phyloP scores from a whole-genome alignment of 2,888 invertebrate species.

The Campoplex nolae region DNA sequence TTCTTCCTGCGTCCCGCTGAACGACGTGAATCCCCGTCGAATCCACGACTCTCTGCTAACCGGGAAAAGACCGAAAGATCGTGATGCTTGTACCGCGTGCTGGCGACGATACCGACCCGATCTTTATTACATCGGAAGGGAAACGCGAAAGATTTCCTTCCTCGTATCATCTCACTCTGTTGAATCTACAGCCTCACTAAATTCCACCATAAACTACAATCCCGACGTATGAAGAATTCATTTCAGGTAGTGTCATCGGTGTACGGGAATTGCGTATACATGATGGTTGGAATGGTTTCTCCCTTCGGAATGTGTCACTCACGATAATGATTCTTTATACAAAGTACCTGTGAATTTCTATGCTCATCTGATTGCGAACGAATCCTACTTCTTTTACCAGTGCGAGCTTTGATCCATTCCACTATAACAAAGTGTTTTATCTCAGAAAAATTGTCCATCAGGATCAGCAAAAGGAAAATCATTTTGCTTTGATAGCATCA shows the following conservation, averaged over 20 bases:
- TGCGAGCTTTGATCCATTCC: background rate
- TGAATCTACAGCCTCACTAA: background rate
- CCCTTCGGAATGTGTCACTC: background rate
- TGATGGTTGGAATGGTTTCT: background rate
- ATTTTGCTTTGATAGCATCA: constrained; percentile 8
- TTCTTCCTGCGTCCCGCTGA: constrained; percentile 72
- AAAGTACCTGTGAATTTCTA: background rate
- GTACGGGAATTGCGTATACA: background rate
- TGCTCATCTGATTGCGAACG: background rate
- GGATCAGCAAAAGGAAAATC: background rate
- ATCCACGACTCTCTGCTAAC: constrained; percentile 52
- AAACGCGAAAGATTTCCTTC: constrained; percentile 40
- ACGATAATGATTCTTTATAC: background rate
- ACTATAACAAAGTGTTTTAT: background rate
- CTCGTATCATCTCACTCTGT: constrained; percentile 17
- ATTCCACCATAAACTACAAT: constrained; percentile 4
- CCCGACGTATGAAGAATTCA: constrained; percentile 4
- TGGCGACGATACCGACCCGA: constrained; percentile 52
- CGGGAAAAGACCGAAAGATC: constrained; percentile 47
- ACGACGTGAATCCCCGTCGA: constrained; percentile 61
- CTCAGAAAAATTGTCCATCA: no score
- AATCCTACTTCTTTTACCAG: background rate
- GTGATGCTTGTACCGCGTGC: constrained; percentile 45
- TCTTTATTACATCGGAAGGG: constrained; percentile 51
- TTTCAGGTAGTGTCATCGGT: background rate